Conservation (phyloP, 2,797 vertebrate genomes). For the Dallia pectoralis region DNA sequence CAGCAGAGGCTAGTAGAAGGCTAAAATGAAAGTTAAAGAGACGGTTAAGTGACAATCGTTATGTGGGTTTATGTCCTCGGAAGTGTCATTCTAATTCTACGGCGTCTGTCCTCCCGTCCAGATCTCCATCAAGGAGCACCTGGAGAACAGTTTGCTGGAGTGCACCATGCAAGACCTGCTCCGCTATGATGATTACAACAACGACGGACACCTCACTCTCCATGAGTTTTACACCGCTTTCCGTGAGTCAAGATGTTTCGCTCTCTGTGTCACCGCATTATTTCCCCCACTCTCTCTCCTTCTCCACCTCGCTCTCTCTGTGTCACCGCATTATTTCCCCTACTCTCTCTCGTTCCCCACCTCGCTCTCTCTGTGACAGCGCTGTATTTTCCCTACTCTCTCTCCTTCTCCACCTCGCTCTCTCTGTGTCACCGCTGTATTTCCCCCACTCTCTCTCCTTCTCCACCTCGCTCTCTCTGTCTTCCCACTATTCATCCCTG, state of each 20-base stretch:
- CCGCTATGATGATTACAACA: conserved; percentile 92
- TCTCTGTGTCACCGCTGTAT: no score
- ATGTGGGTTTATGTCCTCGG: background rate
- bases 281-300: background rate
- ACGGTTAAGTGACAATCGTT: background rate
- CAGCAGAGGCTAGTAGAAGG: background rate
- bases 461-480: background rate
- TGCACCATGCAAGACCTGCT: conserved; percentile 90
- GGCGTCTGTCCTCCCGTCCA: conserved; percentile 19
- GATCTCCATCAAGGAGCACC: conserved; percentile 73
- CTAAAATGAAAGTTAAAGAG: background rate
- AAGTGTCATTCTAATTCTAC: background rate
- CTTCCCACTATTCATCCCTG: no score
- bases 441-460: background rate
- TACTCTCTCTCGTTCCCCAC: background rate
- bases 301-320: background rate
- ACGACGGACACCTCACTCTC: conserved; percentile 81
- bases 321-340: no score
- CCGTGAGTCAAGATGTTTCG: conserved; percentile 79
- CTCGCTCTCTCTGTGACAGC: background rate
- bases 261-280: conserved; percentile 2
- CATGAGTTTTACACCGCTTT: conserved; percentile 93
- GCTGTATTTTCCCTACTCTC: background rate
- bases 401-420: background rate
- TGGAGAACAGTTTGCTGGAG: conserved; percentile 77